A percentile compares a stretch with the other conserved stretches of the same genome.
Evolutionary conservation across 2,797 vertebrate genomes (phyloP).

Genomic region (Myripristis murdjan): DNA sequence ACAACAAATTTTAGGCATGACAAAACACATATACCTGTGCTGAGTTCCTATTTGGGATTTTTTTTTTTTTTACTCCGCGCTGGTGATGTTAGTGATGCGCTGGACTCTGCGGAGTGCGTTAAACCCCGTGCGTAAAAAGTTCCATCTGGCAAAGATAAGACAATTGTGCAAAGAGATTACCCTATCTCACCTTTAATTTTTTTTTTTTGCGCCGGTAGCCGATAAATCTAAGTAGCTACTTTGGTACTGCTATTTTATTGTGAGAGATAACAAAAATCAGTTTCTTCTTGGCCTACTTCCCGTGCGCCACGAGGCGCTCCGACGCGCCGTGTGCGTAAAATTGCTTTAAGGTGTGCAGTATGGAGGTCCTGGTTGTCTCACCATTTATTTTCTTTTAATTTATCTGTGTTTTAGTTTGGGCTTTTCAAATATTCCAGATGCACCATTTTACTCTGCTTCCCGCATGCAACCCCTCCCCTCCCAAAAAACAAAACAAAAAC

Average conservation of each 20-base stretch:
- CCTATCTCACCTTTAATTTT: not conserved
- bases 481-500: too few species aligned
- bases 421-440: too few species aligned
- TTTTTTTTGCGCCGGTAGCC: not conserved
- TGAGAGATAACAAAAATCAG: not conserved
- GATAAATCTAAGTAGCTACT: too few species aligned
- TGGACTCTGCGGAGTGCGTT: not conserved
- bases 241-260: not conserved
- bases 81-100: not conserved
- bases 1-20: not conserved
- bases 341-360: not conserved
- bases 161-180: not conserved
- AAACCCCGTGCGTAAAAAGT: conserved; percentile 47
- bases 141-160: not conserved
- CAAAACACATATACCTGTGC: too few species aligned
- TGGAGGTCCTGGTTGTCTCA: not conserved
- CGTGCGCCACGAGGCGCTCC: not conserved
- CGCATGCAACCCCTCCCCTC: too few species aligned
- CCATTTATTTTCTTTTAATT: too few species aligned
- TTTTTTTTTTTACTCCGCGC: too few species aligned
- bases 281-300: not conserved
- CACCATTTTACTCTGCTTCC: too few species aligned
- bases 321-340: not conserved
- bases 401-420: too few species aligned
- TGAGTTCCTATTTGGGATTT: not conserved